Evolutionary conservation across 2,888 invertebrate genomes (phyloP).

Genomic region (Tineola bisselliella): DNA sequence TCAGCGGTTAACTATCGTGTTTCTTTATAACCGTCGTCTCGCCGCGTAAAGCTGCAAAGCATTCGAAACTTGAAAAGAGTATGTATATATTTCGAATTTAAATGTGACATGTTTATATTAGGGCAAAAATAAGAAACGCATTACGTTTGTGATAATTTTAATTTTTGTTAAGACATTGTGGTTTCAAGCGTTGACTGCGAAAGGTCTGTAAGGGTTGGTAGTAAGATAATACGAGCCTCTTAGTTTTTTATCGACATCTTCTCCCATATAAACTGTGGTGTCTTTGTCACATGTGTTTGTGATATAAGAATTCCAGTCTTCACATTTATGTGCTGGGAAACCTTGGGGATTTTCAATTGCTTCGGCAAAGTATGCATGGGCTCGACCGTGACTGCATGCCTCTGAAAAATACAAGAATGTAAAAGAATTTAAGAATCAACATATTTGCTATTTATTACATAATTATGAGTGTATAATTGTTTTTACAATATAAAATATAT

Average conservation of each 20-base stretch:
- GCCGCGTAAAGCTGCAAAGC: no score
- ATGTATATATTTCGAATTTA: no score
- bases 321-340: conserved; percentile 65
- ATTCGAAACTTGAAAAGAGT: no score
- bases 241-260: conserved; percentile 36
- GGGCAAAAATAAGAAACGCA: no score
- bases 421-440: not conserved
- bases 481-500: no score
- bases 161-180: no score
- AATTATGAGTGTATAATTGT: no score
- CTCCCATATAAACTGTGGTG: conserved; percentile 63
- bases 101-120: no score
- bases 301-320: conserved; percentile 42
- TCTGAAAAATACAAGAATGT: conserved; percentile 39
- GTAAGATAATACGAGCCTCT: conserved; percentile 67
- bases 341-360: conserved; percentile 63
- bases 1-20: no score
- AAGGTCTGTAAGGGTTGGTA: conserved; percentile 64
- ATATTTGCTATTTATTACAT: no score
- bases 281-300: conserved; percentile 25
- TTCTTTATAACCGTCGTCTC: no score
- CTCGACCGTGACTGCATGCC: conserved; percentile 73
- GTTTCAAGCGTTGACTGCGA: conserved; percentile 29
- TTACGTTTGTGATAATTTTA: no score
- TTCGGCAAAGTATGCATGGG: conserved; percentile 70